phyloP scores from a whole-genome alignment of 2,888 invertebrate species.

The Rhagium mordax region DNA sequence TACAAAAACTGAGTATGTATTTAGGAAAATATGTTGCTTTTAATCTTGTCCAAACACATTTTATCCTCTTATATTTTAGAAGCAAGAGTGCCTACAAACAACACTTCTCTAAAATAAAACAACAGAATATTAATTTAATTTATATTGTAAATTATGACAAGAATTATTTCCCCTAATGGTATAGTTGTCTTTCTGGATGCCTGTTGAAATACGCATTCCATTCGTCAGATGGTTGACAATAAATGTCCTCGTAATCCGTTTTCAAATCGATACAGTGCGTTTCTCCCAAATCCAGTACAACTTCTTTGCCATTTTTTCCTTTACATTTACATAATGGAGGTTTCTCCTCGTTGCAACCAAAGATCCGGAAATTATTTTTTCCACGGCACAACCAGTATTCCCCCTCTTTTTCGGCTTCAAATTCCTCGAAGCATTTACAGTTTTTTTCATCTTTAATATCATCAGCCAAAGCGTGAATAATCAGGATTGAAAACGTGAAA shows the following conservation, averaged over 20 bases:
- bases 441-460: constrained; percentile 18
- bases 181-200: constrained; percentile 50
- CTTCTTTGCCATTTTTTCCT: constrained; percentile 45
- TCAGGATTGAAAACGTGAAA: neutral
- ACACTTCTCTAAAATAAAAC: too few relatives aligned
- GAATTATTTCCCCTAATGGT: neutral
- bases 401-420: constrained; percentile 52
- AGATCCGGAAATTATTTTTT: constrained; percentile 52
- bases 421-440: constrained; percentile 60
- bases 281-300: constrained; percentile 57
- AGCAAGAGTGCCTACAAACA: too few relatives aligned
- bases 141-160: neutral
- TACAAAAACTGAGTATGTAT: too few relatives aligned
- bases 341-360: constrained; percentile 56
- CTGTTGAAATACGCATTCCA: constrained; percentile 52
- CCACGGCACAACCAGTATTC: constrained; percentile 54
- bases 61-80: too few relatives aligned
- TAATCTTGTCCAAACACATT: too few relatives aligned
- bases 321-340: constrained; percentile 58
- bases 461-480: neutral
- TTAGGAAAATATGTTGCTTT: too few relatives aligned
- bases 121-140: too few relatives aligned
- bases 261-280: constrained; percentile 47
- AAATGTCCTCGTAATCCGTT: constrained; percentile 36
- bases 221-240: constrained; percentile 48